Percentiles rank a stretch among this genome's conserved stretches.
phyloP scores from a whole-genome alignment of 2,797 vertebrate genomes.

The Antrozous pallidus region DNA sequence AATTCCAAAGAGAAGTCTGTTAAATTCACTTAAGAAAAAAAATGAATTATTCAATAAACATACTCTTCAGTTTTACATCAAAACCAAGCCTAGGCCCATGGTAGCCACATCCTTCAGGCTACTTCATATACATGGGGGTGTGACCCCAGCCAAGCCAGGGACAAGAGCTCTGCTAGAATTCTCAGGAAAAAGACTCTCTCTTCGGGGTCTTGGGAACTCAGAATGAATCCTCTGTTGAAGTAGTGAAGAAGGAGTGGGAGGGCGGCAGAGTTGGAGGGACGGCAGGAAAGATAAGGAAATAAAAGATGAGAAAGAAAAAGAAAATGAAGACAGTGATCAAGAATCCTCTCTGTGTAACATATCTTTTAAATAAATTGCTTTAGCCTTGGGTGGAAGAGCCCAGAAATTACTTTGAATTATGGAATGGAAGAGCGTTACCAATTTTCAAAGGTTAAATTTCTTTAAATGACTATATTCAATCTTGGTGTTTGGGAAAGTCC shows the following conservation, averaged over 20 bases:
- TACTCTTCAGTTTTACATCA: not conserved
- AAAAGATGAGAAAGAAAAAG: not conserved
- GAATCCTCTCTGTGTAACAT: not conserved
- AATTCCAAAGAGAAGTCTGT: not conserved
- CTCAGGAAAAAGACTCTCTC: not conserved
- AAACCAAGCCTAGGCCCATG: not conserved
- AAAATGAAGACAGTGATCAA: not conserved
- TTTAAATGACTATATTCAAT: not conserved
- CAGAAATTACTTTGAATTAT: not conserved
- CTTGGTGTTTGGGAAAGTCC: not conserved
- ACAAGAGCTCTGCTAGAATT: not conserved
- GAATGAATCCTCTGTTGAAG: not conserved
- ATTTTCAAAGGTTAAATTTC: not conserved
- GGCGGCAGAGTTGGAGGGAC: not conserved
- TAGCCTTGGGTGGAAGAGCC: not conserved
- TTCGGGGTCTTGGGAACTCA: not conserved
- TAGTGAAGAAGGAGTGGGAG: not conserved
- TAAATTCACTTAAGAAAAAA: not conserved
- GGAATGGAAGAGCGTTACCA: not conserved
- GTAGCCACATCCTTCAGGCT: not conserved
- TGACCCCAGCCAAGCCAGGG: not conserved
- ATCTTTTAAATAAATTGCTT: constrained; percentile 38
- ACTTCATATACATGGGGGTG: not conserved
- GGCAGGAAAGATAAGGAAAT: not conserved
- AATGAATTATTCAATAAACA: not conserved